phyloP scores from a whole-genome alignment of 2,888 invertebrate species.

The Melieria crassipennis region DNA sequence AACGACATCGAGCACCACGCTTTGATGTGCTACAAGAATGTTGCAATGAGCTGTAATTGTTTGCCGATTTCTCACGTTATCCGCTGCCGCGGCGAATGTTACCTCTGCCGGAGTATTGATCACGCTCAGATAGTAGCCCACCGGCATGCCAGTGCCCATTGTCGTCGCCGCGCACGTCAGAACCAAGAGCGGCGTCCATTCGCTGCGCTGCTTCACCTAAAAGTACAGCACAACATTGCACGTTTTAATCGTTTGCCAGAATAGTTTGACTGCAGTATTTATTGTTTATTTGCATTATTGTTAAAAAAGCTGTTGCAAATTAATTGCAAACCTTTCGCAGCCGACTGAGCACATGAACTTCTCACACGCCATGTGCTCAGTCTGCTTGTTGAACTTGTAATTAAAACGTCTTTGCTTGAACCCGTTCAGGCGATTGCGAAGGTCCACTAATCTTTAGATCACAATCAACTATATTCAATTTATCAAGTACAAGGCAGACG shows the following conservation, averaged over 20 bases:
- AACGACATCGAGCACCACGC: slow-evolving; percentile 78
- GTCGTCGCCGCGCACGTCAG: slow-evolving; percentile 77
- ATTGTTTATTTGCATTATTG: too few species aligned
- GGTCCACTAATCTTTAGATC: too few species aligned
- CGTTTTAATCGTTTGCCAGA: neutral
- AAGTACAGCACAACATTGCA: neutral
- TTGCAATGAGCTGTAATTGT: neutral
- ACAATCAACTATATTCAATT: too few species aligned
- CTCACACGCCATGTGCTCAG: too few species aligned
- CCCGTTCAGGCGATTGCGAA: too few species aligned
- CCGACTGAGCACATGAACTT: too few species aligned
- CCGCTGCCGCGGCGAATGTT: neutral
- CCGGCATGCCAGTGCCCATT: slow-evolving; percentile 80
- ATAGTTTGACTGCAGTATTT: too few species aligned
- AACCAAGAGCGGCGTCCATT: slow-evolving; percentile 67
- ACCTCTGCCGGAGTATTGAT: slow-evolving; percentile 83
- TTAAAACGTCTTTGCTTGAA: too few species aligned
- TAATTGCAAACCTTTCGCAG: too few species aligned
- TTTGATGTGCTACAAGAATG: slow-evolving; percentile 68
- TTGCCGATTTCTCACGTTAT: neutral
- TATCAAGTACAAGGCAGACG: too few species aligned
- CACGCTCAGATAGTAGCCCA: slow-evolving; percentile 86
- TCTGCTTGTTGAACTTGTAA: too few species aligned
- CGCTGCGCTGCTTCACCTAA: slow-evolving; percentile 23
- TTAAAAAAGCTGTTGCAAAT: too few species aligned